Percentiles rank a stretch among this genome's conserved stretches.
Conservation (phyloP, 2,113 vertebrate genomes). For the Galeopterus variegatus region DNA sequence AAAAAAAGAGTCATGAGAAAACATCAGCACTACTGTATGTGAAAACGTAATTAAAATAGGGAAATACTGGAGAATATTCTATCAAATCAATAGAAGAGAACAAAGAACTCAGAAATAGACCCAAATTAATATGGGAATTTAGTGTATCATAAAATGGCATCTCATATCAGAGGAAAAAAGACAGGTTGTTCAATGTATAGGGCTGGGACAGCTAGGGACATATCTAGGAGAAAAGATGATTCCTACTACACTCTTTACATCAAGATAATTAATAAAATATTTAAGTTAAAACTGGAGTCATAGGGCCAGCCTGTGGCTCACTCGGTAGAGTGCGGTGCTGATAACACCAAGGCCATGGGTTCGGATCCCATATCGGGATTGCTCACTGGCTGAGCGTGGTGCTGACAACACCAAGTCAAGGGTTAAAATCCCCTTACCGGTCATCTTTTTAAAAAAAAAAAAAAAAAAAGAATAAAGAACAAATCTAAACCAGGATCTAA, state of each 20-base stretch:
- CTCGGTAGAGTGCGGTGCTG: no score
- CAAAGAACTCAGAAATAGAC: not conserved
- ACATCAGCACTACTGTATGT: not conserved
- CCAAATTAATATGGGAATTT: not conserved
- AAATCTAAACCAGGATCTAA: not conserved
- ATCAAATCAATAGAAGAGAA: not conserved
- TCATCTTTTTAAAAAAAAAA: no score
- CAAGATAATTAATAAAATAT: slow-evolving; percentile 45
- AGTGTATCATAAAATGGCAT: slow-evolving; percentile 26
- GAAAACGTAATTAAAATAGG: slow-evolving; percentile 27
- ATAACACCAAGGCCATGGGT: no score
- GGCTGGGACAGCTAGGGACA: not conserved
- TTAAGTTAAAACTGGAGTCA: slow-evolving; percentile 37
- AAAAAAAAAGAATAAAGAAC: not conserved
- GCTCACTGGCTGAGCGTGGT: no score
- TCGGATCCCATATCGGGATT: no score
- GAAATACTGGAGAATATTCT: not conserved
- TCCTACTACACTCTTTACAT: slow-evolving; percentile 31
- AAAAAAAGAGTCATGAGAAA: not conserved
- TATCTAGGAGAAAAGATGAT: not conserved
- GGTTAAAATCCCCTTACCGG: no score
- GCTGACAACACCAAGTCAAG: no score
- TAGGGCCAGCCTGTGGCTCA: not conserved
- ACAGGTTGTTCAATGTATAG: not conserved
- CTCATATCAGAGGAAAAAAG: slow-evolving; percentile 5